These are phyloP conservation scores for Isurus oxyrinchus DNA, from an alignment of 2,113 vertebrate genomes.

Conservation along the genomic window DNA sequence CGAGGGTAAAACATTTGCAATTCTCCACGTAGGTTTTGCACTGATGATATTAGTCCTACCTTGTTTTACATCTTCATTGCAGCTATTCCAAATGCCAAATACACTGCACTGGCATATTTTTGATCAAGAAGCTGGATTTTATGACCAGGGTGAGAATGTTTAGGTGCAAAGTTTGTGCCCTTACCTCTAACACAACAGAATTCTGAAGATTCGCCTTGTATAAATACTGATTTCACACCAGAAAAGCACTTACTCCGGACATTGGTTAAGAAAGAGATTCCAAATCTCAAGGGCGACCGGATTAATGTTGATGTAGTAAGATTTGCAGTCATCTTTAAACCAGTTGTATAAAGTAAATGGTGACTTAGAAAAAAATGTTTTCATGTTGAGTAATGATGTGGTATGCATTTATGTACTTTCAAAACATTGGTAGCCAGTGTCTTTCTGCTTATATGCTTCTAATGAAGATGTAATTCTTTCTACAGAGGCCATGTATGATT, in stretches of 20 bases:
- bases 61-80: not conserved
- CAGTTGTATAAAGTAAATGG: not conserved
- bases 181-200: not conserved
- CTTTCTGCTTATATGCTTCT: not conserved
- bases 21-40: not conserved
- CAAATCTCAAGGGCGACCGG: not conserved
- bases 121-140: not conserved
- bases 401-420: not conserved
- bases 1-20: not conserved
- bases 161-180: not conserved
- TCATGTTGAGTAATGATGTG: not conserved
- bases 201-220: not conserved
- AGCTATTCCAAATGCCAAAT: not conserved
- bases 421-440: not conserved
- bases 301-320: not conserved
- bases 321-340: not conserved
- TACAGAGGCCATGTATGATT: conserved; percentile 70
- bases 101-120: too few relatives aligned
- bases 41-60: not conserved
- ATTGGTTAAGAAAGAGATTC: not conserved
- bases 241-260: too few relatives aligned
- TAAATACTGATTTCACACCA: not conserved
- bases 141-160: not conserved
- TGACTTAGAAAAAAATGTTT: too few relatives aligned
- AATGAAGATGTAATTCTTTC: not conserved